Conservation (phyloP, 1,140 invertebrate genomes). For the Orchestia grillus region DNA sequence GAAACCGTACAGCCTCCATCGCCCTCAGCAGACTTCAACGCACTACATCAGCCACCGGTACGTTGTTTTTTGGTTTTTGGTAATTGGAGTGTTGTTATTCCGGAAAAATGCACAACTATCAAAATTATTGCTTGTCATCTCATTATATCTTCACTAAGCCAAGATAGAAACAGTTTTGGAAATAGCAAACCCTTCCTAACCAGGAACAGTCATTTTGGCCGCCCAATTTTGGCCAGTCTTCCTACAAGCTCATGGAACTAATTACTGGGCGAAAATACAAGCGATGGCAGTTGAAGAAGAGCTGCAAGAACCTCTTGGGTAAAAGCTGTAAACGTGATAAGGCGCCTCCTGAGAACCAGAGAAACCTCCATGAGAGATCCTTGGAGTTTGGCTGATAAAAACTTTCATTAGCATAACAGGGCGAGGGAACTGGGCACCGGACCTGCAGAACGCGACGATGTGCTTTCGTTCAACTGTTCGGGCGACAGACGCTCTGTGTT, state of each 20-base stretch:
- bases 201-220: neutral
- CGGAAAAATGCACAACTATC: neutral
- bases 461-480: neutral
- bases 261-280: neutral
- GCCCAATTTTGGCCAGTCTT: neutral
- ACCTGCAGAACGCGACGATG: neutral
- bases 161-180: neutral
- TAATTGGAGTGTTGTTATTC: neutral
- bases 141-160: neutral
- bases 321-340: slow-evolving; percentile 52
- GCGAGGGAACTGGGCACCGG: neutral
- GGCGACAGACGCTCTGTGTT: slow-evolving; percentile 19
- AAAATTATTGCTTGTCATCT: neutral
- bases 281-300: slow-evolving; percentile 11
- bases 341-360: neutral
- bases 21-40: neutral
- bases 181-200: neutral
- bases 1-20: neutral
- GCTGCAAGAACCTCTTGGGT: neutral
- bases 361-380: slow-evolving; percentile 46
- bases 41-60: no score
- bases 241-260: neutral
- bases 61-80: neutral
- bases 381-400: slow-evolving; percentile 30
- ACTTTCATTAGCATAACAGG: slow-evolving; percentile 23